A percentile compares a stretch with the other conserved stretches of the same genome.
Conservation (phyloP, 1,140 invertebrate species). For the Thereuonema tuberculata region DNA sequence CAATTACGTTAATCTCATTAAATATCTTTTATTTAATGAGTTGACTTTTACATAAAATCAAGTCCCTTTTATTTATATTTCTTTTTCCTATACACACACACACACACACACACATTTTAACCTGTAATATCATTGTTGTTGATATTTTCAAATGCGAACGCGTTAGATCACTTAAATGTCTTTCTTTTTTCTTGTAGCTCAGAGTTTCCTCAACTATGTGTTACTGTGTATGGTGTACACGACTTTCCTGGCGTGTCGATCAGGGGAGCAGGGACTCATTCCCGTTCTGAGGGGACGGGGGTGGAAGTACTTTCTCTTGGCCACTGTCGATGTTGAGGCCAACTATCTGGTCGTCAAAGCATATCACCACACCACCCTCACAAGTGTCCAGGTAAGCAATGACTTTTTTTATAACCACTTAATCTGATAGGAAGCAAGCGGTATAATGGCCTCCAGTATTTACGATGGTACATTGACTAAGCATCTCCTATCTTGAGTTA, state of each 20-base stretch:
- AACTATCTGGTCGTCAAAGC: conserved; percentile 58
- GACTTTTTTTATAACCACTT: no score
- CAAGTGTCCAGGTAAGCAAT: conserved; percentile 42
- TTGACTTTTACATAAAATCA: no score
- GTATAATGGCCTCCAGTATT: no score
- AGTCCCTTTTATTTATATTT: no score
- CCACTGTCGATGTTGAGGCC: conserved; percentile 64
- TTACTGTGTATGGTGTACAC: conserved; percentile 60
- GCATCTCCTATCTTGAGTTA: no score
- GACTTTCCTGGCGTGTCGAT: conserved; percentile 53
- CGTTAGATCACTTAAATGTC: not conserved
- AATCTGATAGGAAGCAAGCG: no score
- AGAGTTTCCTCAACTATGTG: conserved; percentile 65
- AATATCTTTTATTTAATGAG: no score
- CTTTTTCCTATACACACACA: conserved; percentile 12
- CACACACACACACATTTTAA: not conserved
- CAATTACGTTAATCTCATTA: no score
- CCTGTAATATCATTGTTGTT: no score
- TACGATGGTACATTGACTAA: no score
- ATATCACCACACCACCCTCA: conserved; percentile 50
- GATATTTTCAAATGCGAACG: no score
- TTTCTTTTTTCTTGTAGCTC: conserved; percentile 37
- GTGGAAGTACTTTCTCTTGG: conserved; percentile 57
- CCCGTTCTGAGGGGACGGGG: conserved; percentile 51
- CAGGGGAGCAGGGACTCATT: conserved; percentile 43